Conservation (phyloP, 2,888 invertebrate genomes). For the Macrophya annulata region DNA sequence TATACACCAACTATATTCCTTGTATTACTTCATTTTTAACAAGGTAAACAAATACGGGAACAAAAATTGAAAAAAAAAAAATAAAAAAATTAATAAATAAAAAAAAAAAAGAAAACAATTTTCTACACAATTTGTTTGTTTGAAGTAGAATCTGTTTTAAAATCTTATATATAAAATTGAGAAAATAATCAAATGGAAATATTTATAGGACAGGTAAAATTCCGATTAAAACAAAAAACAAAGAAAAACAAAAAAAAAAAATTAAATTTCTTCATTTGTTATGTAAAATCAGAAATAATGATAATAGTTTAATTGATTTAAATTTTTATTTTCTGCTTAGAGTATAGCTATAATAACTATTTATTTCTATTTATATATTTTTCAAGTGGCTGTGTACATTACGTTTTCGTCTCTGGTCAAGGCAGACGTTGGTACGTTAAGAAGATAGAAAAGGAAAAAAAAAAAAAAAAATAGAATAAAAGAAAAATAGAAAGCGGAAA, state of each 20-base stretch:
- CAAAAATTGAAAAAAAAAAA: background rate
- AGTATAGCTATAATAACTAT: too few species aligned
- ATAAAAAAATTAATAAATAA: too few species aligned
- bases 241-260: too few species aligned
- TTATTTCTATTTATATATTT: background rate
- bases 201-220: background rate
- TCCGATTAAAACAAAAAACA: too few species aligned
- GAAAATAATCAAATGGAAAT: background rate
- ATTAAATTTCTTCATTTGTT: background rate
- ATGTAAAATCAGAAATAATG: background rate
- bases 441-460: background rate
- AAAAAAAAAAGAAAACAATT: background rate
- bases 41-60: background rate
- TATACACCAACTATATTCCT: too few species aligned
- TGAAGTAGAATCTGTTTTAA: too few species aligned
- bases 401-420: background rate
- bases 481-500: background rate
- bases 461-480: background rate
- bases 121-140: background rate
- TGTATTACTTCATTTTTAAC: background rate
- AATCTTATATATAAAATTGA: too few species aligned
- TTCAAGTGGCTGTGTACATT: background rate
- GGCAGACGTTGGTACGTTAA: background rate
- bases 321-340: background rate
- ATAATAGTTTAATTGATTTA: background rate